A percentile compares a stretch with the other conserved stretches of the same genome.
Evolutionary conservation across 2,113 vertebrate species (phyloP).

Genomic region (Petaurus breviceps): DNA sequence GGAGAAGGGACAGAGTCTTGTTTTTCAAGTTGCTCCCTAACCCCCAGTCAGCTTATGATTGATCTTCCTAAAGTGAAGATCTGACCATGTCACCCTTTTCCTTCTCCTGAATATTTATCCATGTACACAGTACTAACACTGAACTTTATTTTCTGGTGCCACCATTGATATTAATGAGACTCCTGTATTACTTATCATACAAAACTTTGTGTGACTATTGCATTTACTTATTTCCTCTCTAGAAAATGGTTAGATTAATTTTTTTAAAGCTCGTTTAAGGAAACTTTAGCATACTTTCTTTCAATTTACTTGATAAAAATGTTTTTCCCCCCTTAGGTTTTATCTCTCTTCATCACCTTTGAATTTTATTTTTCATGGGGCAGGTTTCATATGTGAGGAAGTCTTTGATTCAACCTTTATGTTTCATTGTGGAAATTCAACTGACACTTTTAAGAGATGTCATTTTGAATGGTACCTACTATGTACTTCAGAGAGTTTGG

Average conservation of each 20-base stretch:
- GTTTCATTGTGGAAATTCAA: background rate
- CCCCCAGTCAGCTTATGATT: no score
- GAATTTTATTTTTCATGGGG: background rate
- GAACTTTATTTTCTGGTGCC: no score
- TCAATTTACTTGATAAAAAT: background rate
- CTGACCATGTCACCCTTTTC: no score
- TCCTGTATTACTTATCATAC: no score
- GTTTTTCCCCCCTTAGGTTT: background rate
- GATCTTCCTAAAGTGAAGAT: no score
- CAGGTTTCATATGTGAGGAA: background rate
- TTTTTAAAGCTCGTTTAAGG: background rate
- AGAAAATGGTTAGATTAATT: conserved; percentile 1
- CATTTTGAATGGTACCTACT: conserved; percentile 5
- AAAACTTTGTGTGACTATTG: no score
- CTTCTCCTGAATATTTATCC: no score
- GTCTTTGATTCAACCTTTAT: background rate
- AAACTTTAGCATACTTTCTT: background rate
- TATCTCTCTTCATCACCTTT: background rate
- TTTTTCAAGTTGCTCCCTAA: no score
- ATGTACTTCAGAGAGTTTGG: background rate
- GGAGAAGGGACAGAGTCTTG: no score
- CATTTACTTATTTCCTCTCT: background rate
- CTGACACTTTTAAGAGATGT: conserved; percentile 23
- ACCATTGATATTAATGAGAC: no score
- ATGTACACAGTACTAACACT: no score